Evolutionary conservation across 2,797 vertebrate species (phyloP).

Genomic region (Falco novaeseelandiae): DNA sequence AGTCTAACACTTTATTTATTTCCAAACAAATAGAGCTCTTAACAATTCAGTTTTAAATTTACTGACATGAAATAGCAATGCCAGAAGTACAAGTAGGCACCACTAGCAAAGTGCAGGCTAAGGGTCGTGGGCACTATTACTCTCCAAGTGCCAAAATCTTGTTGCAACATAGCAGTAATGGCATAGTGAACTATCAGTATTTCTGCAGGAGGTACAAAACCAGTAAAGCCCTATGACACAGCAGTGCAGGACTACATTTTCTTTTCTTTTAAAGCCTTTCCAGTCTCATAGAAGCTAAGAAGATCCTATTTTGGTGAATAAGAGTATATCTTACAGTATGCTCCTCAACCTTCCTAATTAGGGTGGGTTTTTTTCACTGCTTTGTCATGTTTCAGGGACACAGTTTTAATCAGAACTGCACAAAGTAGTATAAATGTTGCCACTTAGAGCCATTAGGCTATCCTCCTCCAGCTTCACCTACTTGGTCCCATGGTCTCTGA

Average conservation of each 20-base stretch:
- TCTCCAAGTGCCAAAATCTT: neutral
- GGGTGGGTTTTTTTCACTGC: neutral
- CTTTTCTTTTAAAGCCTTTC: neutral
- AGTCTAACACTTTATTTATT: neutral
- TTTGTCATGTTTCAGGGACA: neutral
- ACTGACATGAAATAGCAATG: neutral
- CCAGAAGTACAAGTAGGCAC: neutral
- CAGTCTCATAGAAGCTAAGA: neutral
- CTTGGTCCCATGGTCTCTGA: neutral
- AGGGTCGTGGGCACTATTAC: neutral
- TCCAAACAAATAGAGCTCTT: neutral
- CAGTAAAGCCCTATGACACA: neutral
- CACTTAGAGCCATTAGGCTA: neutral
- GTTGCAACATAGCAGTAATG: neutral
- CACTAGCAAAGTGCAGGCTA: neutral
- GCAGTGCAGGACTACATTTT: neutral
- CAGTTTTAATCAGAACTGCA: neutral
- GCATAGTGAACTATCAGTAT: neutral
- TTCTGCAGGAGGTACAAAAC: neutral
- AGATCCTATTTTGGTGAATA: neutral
- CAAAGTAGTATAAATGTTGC: neutral
- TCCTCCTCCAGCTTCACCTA: neutral
- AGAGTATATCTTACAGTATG: neutral
- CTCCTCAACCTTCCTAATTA: neutral
- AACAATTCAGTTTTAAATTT: neutral